Base-by-base conservation (phyloP, 2,113 vertebrate genomes). In the Pteronura brasiliensis region DNA sequence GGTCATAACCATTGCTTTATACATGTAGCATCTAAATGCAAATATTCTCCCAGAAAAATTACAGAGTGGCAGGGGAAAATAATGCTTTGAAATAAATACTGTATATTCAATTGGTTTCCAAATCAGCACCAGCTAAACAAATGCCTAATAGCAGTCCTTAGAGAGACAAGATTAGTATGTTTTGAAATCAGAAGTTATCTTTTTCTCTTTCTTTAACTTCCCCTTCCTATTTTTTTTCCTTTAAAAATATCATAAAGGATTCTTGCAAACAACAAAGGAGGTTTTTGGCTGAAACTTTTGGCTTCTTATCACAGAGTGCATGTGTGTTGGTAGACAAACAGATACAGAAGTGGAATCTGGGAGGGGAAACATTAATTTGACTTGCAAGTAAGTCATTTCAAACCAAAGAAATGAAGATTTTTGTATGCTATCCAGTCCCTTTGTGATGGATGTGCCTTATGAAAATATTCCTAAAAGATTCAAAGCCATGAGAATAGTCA, bases 11-110 rank as follows among this genome's bases (percentile, higher is more conserved):
- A 29, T 98, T 55, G 83, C 96, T 86, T 97, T 97, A 96, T 84
- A 96, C 34, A 93, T 94, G 72, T 92, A 92, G 76, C 86, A 97
- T 98, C 91, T 97, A 98, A 98, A 98, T 98, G 98, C 90, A 98
- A 98, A 98, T 98, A 98, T 95, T 67, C 94, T 85, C 71, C 84
- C 96, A 59, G 49, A 91, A 98, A 98, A 98, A 97, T 89, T 74
- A 96, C 84, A 96, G 74, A 96, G 86, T 98, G 47, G 90, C 96
- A 96, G 97, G 95, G 4, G 34, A 90, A 98, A 97, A 93, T 96
- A 93, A 34, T 97, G 97, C 57, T 90, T 97, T 71, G 91, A 36
- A 86, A 67, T 95, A 97, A 97, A 96, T 82, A 93, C 59, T 94
- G 49, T 94, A 80, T 96, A 95, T 98, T 98, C 97, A 98, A 72